Base-by-base conservation (phyloP, 2,113 vertebrate genomes). In the Phainopepla nitens region DNA sequence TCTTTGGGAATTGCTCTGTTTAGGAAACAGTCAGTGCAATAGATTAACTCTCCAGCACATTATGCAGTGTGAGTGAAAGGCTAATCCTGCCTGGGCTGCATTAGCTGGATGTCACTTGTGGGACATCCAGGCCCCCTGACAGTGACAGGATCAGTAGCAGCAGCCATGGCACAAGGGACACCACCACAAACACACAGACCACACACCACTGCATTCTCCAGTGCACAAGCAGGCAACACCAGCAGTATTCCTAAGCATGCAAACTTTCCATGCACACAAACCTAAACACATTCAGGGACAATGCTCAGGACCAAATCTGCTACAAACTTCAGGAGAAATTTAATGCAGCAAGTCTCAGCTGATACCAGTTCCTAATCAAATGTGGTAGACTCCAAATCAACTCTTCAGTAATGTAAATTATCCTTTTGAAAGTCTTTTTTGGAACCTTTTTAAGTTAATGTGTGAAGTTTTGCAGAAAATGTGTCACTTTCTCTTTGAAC, bases 381-480 rank as follows among this genome's bases (percentile, higher is more conserved):
- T 82, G 87, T 91, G 91, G 90, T 86, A 96, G 91, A 94, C 93
- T 92, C 21, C 1, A 91, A 96, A 96, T 96, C 94, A 94, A 15
- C 81, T 73, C 95, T 86, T 94, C 95, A 92, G 90, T 94, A 97
- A 96, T 97, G 96, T 92, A 97, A 97, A 96, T 96, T 70, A 96
- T 93, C n/a, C 83, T 95, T 97, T 96, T 95, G 89, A 95, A 96
- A 97, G 90, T 90, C 91, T 93, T 92, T 93, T 95, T 89, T 91
- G 81, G 87, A 96, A 90, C 80, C 93, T 97, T 96, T 97, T 95
- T 91, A 96, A 95, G 95, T 94, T 73, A 54, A 94, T 78, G 87
- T 92, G 81, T 94, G 94, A 96, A 95, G 88, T 96, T 96, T 62
- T 96, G 85, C 87, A 96, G 93, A 64, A 94, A 96, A 95, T 81